Conservation (phyloP, 2,797 vertebrate genomes). For the Thalassophryne amazonica region DNA sequence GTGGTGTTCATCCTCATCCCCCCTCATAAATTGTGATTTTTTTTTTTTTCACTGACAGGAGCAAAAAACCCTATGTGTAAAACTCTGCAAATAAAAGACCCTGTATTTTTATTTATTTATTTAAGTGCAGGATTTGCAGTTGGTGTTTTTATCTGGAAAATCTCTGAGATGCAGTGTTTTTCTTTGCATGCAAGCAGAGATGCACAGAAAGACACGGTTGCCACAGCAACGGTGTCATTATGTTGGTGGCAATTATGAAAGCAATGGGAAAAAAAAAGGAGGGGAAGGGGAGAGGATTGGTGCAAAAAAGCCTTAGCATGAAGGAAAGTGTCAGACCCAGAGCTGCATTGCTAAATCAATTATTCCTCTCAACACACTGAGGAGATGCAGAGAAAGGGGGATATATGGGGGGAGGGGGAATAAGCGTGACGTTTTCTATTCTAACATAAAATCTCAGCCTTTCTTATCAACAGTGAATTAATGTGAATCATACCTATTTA, state of each 20-base stretch:
- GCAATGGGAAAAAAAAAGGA: conserved; percentile 69
- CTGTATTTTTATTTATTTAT: no score
- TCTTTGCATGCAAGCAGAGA: conserved; percentile 5
- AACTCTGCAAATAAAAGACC: neutral
- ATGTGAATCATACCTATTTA: neutral
- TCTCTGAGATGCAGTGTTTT: neutral
- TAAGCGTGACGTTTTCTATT: conserved; percentile 4
- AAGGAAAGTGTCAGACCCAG: conserved; percentile 61
- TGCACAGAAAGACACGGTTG: conserved; percentile 67
- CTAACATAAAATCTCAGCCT: conserved; percentile 3
- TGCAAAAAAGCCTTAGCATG: conserved; percentile 61
- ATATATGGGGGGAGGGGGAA: neutral
- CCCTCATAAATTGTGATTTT: no score
- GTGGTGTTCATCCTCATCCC: conserved; percentile 34
- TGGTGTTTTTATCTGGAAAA: no score
- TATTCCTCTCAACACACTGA: conserved; percentile 19
- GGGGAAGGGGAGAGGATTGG: conserved; percentile 62
- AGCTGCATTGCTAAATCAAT: conserved; percentile 31
- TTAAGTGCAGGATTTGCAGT: no score
- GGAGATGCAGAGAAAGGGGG: neutral
- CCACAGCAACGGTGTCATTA: conserved; percentile 86
- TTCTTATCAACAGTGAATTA: conserved; percentile 7
- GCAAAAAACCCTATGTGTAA: neutral
- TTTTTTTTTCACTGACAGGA: no score
- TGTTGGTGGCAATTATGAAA: conserved; percentile 83